Evolutionary conservation across 1,140 invertebrate species (phyloP).

Genomic region (Pygmarrhopalites habei): DNA sequence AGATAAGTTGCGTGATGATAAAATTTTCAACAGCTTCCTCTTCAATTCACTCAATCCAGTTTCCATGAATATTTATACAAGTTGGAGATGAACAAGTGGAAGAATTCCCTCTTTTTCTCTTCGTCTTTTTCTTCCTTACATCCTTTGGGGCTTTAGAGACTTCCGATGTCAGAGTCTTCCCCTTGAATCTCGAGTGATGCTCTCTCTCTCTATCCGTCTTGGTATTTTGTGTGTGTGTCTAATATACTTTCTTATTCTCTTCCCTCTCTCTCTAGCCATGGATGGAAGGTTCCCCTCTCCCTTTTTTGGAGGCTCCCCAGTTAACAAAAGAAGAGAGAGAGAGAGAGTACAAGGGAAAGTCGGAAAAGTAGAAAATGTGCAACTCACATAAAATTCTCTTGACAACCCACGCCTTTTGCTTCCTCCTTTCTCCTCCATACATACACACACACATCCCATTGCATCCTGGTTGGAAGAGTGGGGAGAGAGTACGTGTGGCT

Average conservation of each 20-base stretch:
- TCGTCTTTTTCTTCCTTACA: too few species aligned
- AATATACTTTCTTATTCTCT: too few species aligned
- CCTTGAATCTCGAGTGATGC: not conserved
- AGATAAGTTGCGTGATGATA: slow-evolving; percentile 1
- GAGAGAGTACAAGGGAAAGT: too few species aligned
- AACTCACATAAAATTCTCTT: too few species aligned
- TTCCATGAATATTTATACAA: slow-evolving; percentile 13
- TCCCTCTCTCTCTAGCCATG: too few species aligned
- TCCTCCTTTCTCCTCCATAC: not conserved
- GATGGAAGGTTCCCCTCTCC: too few species aligned
- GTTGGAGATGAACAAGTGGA: slow-evolving; percentile 11
- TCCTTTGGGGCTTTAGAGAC: slow-evolving; percentile 14
- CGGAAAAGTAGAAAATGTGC: too few species aligned
- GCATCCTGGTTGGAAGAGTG: not conserved
- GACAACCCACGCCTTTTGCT: not conserved
- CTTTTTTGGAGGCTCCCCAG: too few species aligned
- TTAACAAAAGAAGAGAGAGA: too few species aligned
- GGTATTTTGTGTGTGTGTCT: too few species aligned
- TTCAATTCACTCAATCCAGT: slow-evolving; percentile 9
- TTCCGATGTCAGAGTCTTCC: slow-evolving; percentile 12
- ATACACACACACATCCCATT: not conserved
- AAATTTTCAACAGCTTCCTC: slow-evolving; percentile 11
- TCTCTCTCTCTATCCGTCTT: not conserved
- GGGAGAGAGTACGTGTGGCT: too few species aligned
- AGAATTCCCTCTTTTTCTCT: too few species aligned